Base-by-base conservation (phyloP, 2,113 vertebrate genomes). In the Hippocampus zosterae region DNA sequence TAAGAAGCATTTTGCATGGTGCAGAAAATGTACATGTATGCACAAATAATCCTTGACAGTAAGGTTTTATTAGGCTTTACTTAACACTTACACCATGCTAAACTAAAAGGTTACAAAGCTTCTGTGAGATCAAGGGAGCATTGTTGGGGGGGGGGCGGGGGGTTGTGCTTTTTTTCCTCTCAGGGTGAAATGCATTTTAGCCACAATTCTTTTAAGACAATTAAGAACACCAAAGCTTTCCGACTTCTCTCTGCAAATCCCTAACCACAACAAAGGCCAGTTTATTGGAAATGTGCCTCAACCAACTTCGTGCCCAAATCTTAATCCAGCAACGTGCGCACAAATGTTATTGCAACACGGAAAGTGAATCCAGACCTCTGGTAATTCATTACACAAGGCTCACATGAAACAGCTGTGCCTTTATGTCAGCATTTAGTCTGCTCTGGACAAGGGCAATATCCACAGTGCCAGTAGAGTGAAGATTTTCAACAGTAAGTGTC, bases 351-450 rank as follows among this genome's bases (percentile, higher is more conserved):
- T 87, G 76, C 81, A 82, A 80, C 83, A 84, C 81, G 82, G 69
- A 77, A 83, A 79, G 79, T 73, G 86, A 87, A 90, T 82, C 83
- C 84, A 85, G 77, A 85, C 81, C 84, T 70, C 60, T 83, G 77
- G 18, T 90, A 87, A 89, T 87, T 84, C 86, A 82, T 79, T 84
- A 84, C 78, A 72, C 79, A 73, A 72, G 41, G 80, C 65, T 75
- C 82, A 75, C 79, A 77, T 72, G 73, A 83, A 46, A 56, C 82
- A 84, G 85, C 82, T 80, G 78, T 44, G 70, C 77, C 72, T 41
- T 79, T 77, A 74, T 67, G 74, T 83, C 77, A 85, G 71, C 74
- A 72, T 67, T 69, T 73, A 69, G 67, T 65, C 76, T 73, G 57
- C 41, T 57, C 41, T 63, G 55, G 48, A 85, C 60, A 67, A 70